A percentile compares a stretch with the other conserved stretches of the same genome.
Conservation (phyloP, 2,888 invertebrate genomes). For the Oasisia sp. region DNA sequence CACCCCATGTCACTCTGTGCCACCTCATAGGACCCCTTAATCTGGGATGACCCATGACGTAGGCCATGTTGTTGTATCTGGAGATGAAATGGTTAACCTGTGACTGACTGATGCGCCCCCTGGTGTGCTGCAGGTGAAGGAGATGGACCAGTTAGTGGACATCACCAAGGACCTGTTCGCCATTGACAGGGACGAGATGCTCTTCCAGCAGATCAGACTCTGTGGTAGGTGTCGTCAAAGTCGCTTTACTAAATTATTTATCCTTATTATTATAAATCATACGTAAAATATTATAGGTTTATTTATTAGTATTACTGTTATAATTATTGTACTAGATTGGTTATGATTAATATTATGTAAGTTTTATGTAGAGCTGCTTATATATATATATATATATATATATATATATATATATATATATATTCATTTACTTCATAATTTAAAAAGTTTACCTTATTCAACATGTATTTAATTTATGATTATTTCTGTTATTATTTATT, state of each 20-base stretch:
- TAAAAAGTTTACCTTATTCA: no score
- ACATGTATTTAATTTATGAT: no score
- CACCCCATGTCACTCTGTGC: background rate
- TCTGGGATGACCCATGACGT: background rate
- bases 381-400: no score
- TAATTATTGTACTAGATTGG: no score
- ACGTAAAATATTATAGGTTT: no score
- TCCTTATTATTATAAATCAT: no score
- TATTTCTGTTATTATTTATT: no score
- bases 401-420: no score
- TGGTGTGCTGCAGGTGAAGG: slow-evolving; percentile 67
- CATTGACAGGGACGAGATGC: slow-evolving; percentile 80
- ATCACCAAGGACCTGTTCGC: slow-evolving; percentile 81
- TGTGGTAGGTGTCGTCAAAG: slow-evolving; percentile 68
- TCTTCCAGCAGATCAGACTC: slow-evolving; percentile 78
- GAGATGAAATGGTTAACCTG: background rate
- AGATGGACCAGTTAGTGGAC: slow-evolving; percentile 80
- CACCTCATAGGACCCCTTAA: background rate
- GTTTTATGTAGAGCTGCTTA: no score
- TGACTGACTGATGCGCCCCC: background rate
- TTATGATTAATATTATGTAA: no score
- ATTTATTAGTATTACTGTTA: no score
- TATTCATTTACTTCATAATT: no score
- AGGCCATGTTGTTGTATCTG: background rate
- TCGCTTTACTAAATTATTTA: background rate